A percentile compares a stretch with the other conserved stretches of the same genome.
phyloP scores from a whole-genome alignment of 2,113 vertebrate genomes.

The Siniperca knerii region DNA sequence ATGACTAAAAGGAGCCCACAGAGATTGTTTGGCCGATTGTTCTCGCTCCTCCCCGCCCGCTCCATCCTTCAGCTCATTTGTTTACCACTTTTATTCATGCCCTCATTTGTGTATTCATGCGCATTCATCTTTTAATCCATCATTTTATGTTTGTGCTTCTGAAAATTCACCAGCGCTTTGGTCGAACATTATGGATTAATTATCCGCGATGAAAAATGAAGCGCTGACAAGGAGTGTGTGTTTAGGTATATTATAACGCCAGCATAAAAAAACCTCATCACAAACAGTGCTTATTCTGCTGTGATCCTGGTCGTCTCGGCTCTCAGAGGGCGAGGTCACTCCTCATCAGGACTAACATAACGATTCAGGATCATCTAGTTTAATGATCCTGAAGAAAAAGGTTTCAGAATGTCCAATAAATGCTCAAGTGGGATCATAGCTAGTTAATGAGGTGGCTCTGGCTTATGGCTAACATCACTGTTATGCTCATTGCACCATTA shows the following conservation, averaged over 20 bases:
- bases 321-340: slow-evolving; percentile 23
- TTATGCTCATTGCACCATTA: slow-evolving; percentile 56
- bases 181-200: slow-evolving; percentile 71
- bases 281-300: neutral
- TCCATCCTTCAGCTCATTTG: slow-evolving; percentile 58
- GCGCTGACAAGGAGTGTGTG: neutral
- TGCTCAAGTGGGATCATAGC: slow-evolving; percentile 48
- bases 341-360: slow-evolving; percentile 39
- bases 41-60: slow-evolving; percentile 37
- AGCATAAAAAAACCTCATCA: neutral
- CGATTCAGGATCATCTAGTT: slow-evolving; percentile 50
- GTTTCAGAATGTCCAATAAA: slow-evolving; percentile 48
- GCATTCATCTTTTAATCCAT: slow-evolving; percentile 76
- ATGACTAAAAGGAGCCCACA: slow-evolving; percentile 59
- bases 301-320: neutral
- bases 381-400: slow-evolving; percentile 61
- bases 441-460: slow-evolving; percentile 42
- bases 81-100: slow-evolving; percentile 70
- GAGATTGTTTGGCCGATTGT: slow-evolving; percentile 68
- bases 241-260: neutral
- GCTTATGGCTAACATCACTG: slow-evolving; percentile 52
- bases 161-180: slow-evolving; percentile 59
- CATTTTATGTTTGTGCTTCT: slow-evolving; percentile 61
- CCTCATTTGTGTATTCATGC: slow-evolving; percentile 70
- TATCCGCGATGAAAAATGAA: slow-evolving; percentile 61